Percentiles rank a stretch among this genome's conserved stretches.
Conservation (phyloP, 2,113 vertebrate species). For the Tiliqua scincoides region DNA sequence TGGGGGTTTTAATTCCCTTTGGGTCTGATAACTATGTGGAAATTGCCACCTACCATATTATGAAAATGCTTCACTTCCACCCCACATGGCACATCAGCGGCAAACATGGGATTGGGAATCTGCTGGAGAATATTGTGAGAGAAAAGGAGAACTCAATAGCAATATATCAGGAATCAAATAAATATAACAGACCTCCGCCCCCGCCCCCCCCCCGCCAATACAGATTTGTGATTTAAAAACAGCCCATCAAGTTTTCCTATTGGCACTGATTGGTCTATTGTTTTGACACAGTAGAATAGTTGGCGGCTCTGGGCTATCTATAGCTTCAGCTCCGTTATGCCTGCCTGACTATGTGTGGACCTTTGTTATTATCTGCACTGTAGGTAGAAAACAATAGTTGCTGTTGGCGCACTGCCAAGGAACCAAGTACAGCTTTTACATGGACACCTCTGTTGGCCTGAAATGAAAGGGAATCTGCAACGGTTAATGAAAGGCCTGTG, state of each 20-base stretch:
- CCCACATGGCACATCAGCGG: background rate
- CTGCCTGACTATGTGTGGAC: constrained; percentile 64
- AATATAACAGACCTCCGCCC: constrained; percentile 26
- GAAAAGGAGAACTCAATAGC: background rate
- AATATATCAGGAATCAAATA: constrained; percentile 41
- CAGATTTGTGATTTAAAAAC: constrained; percentile 54
- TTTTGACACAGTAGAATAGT: constrained; percentile 44
- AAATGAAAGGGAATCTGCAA: constrained; percentile 47
- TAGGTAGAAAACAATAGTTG: constrained; percentile 59
- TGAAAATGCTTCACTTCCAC: background rate
- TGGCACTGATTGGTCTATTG: constrained; percentile 52
- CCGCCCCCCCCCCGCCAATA: constrained; percentile 27
- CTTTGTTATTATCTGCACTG: constrained; percentile 60
- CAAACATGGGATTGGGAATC: background rate
- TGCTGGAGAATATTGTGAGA: background rate
- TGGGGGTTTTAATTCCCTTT: background rate
- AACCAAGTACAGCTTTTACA: constrained; percentile 56
- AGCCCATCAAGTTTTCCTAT: constrained; percentile 58
- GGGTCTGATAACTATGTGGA: background rate
- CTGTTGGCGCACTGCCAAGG: constrained; percentile 49
- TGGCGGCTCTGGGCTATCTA: constrained; percentile 35
- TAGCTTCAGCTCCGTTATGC: constrained; percentile 49
- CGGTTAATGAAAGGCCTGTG: constrained; percentile 40
- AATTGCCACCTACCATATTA: background rate
- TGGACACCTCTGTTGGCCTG: constrained; percentile 48